phyloP scores from a whole-genome alignment of 2,888 invertebrate species.

The Tortricodes alternella region DNA sequence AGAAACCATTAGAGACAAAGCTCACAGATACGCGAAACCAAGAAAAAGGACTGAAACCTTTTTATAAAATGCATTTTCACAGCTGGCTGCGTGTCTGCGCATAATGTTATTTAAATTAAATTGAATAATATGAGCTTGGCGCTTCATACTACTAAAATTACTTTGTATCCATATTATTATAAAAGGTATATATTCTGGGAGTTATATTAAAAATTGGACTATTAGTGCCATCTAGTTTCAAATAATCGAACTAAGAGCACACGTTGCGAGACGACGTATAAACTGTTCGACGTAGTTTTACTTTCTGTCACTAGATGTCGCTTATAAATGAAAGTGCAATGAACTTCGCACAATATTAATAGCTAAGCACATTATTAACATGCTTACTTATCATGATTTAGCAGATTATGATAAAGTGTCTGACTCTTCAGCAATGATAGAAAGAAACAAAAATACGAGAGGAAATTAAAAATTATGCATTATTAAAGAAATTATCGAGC shows the following conservation, averaged over 20 bases:
- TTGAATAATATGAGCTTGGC: background rate
- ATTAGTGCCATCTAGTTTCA: slow-evolving; percentile 13
- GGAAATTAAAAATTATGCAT: background rate
- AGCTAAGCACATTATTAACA: background rate
- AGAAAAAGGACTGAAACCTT: slow-evolving; percentile 20
- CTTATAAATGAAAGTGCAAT: background rate
- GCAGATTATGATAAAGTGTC: background rate
- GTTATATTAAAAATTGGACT: no score
- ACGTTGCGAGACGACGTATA: background rate
- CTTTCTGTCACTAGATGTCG: background rate
- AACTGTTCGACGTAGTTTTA: background rate
- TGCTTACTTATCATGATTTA: background rate
- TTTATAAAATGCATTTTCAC: background rate
- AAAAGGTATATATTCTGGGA: no score
- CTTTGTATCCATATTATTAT: background rate
- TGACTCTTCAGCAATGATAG: no score
- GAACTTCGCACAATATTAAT: background rate
- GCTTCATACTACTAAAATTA: background rate
- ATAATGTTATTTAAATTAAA: slow-evolving; percentile 12
- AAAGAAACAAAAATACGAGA: background rate
- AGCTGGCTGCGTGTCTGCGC: slow-evolving; percentile 4
- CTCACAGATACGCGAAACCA: slow-evolving; percentile 4
- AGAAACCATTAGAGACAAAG: slow-evolving; percentile 16
- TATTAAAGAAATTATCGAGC: background rate
- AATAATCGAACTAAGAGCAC: background rate